Conservation (phyloP, 2,797 vertebrate species). For the Glyptemys insculpta region DNA sequence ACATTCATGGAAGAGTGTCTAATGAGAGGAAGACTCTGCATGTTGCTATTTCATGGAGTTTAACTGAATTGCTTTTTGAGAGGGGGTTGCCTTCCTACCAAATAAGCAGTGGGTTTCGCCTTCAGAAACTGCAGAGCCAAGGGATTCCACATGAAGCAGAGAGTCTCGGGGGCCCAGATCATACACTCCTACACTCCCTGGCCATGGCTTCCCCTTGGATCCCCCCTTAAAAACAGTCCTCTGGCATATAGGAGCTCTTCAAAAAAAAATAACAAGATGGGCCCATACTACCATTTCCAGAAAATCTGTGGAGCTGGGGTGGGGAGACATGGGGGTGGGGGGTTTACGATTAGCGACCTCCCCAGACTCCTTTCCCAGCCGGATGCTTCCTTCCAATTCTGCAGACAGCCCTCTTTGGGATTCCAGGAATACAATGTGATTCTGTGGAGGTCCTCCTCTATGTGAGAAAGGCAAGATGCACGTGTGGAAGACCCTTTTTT, state of each 20-base stretch:
- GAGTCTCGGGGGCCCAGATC: not conserved
- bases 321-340: too few relatives aligned
- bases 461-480: not conserved
- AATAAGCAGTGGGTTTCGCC: not conserved
- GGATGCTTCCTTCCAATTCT: not conserved
- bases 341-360: not conserved
- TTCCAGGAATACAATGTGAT: not conserved
- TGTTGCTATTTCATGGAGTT: not conserved
- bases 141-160: not conserved
- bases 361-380: not conserved
- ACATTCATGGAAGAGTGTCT: not conserved
- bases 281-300: not conserved
- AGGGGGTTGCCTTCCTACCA: not conserved
- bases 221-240: not conserved
- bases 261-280: not conserved
- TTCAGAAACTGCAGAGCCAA: not conserved
- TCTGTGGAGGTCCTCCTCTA: not conserved
- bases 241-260: not conserved
- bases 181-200: not conserved
- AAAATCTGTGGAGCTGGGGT: not conserved
- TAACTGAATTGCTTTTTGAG: not conserved
- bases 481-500: not conserved
- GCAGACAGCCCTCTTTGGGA: not conserved
- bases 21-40: not conserved
- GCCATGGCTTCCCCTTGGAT: not conserved